Evolutionary conservation across 1,140 invertebrate species (phyloP).

Genomic region (Drosophila insularis): DNA sequence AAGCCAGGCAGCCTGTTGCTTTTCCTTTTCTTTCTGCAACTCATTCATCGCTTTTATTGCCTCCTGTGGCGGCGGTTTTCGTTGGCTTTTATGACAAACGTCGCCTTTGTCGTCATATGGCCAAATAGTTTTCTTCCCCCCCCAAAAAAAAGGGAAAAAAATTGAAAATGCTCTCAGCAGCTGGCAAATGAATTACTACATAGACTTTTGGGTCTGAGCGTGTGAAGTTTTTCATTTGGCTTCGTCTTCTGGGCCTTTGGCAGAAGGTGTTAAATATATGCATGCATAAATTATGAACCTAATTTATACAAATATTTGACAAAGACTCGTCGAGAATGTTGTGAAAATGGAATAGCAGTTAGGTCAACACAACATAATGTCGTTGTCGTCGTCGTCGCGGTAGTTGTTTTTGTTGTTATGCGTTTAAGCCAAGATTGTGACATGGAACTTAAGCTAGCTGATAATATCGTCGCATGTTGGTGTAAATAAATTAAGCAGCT

Average conservation of each 20-base stretch:
- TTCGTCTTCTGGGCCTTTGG: background rate
- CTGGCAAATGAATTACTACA: conserved; percentile 27
- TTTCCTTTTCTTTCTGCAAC: conserved; percentile 15
- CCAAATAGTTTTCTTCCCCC: background rate
- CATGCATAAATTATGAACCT: conserved; percentile 54
- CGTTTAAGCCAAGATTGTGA: conserved; percentile 51
- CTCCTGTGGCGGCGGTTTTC: background rate
- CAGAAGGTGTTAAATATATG: conserved; percentile 43
- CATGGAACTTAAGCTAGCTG: conserved; percentile 25
- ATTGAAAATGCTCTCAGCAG: conserved; percentile 1
- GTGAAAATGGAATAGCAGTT: background rate
- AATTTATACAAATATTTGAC: conserved; percentile 34
- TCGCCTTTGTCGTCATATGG: background rate
- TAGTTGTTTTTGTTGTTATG: conserved; percentile 2
- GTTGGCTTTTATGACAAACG: background rate
- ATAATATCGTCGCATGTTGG: conserved; percentile 11
- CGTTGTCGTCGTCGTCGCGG: background rate
- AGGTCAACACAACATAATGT: background rate
- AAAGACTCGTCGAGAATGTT: background rate
- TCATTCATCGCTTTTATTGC: background rate
- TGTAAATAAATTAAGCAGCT: conserved; percentile 59
- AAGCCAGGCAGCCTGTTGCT: conserved; percentile 45
- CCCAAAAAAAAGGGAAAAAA: background rate
- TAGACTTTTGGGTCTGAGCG: conserved; percentile 10
- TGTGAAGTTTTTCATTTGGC: conserved; percentile 29